These are phyloP conservation scores for Troides oblongomaculatus DNA, from an alignment of 2,888 invertebrate genomes.

Conservation along the genomic window DNA sequence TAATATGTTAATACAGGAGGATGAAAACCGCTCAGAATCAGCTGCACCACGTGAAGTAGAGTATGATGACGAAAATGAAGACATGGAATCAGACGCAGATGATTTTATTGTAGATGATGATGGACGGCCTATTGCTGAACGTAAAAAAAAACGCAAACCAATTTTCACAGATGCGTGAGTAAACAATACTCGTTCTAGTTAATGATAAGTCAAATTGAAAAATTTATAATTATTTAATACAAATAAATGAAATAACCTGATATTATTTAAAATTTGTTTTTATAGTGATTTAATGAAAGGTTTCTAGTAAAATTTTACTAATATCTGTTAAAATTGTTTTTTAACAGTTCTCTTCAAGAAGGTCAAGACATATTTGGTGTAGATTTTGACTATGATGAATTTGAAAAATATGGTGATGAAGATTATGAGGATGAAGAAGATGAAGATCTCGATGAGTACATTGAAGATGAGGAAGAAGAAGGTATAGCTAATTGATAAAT, in stretches of 20 bases:
- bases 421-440: slow-evolving; percentile 92
- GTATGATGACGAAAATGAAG: slow-evolving; percentile 88
- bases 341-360: slow-evolving; percentile 90
- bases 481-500: slow-evolving; percentile 52
- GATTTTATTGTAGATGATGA: slow-evolving; percentile 99
- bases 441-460: slow-evolving; percentile 87
- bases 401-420: slow-evolving; percentile 92
- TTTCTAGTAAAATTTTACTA: not conserved
- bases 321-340: not conserved
- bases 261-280: not conserved
- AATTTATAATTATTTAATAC: not conserved
- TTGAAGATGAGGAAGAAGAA: slow-evolving; percentile 88
- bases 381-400: slow-evolving; percentile 97
- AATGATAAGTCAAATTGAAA: not conserved
- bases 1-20: slow-evolving; percentile 78
- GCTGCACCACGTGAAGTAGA: slow-evolving; percentile 83
- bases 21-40: slow-evolving; percentile 87
- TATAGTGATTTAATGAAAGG: not conserved
- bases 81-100: slow-evolving; percentile 92
- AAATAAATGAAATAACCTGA: not conserved
- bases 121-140: slow-evolving; percentile 91
- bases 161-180: slow-evolving; percentile 93
- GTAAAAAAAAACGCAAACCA: slow-evolving; percentile 88
- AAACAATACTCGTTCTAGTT: slow-evolving; percentile 7
- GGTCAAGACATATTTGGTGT: slow-evolving; percentile 99